Base-by-base conservation (phyloP, 1,140 invertebrate genomes). In the Odontomachus brunneus region DNA sequence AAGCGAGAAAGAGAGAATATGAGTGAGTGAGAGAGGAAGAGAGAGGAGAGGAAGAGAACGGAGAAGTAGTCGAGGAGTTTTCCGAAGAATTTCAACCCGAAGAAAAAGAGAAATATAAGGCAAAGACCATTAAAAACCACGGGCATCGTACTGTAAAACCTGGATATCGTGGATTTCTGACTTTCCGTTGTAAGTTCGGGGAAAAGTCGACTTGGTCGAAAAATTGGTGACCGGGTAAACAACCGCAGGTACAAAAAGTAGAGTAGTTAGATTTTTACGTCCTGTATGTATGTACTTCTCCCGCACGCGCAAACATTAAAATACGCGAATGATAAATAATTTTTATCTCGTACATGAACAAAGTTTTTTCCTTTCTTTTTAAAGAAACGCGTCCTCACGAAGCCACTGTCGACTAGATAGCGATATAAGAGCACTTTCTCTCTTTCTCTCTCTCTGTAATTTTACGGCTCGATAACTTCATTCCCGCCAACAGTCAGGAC, bases 401-500 rank as follows among this genome's bases (percentile, higher is more conserved):
- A 78, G 19, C 29, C 33, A 22, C 65, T 12, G 14, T n/a, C 33
- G 5, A 9, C 33, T 55, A 55, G 15, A 26, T 12, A n/a, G 53
- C 24, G 22, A 67, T 44, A 69, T 51, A 26, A 14, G 65, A 69
- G 12, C 33, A 29, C 24, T 22, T 5, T 33, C n/a, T n/a, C n/a
- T n/a, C n/a, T n/a, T n/a, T n/a, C n/a, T n/a, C n/a, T 14, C 19
- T 69, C 22, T 17, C 33, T 69, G 75, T 48, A 80, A 80, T 80
- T 80, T 69, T 80, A 80, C 65, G 33, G 51, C 24, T 80, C 65
- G 53, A 71, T 80, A 59, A 80, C 57, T 80, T 80, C 14, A 29
- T 71, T 71, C 22, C 33, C 57, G 57, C 38, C 63, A 48, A 80
- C 59, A 57, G 66, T 48, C 17, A 69, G 7, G 17, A 29, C 51